A percentile compares a stretch with the other conserved stretches of the same genome.
phyloP scores from a whole-genome alignment of 92 coral and sea anemone genomes.

The Galaxea fascicularis region DNA sequence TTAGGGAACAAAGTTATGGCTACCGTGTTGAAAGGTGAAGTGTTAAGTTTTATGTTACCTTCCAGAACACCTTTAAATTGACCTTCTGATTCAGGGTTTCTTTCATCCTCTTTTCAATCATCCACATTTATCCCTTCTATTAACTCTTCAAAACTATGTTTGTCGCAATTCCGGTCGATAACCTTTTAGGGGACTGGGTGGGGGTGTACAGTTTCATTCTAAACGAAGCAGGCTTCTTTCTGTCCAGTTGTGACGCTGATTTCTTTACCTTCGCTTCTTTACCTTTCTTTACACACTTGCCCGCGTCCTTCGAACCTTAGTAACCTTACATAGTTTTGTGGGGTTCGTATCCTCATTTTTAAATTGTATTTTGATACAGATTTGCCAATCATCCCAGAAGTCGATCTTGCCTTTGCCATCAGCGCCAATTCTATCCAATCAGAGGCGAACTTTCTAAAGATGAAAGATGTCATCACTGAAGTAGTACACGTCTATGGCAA shows the following conservation, averaged over 20 bases:
- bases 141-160: no score
- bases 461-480: slow-evolving; percentile 58
- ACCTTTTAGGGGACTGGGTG: no score
- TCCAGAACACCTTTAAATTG: neutral
- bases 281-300: no score
- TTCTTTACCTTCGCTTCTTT: neutral
- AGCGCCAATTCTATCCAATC: slow-evolving; percentile 73
- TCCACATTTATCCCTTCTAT: neutral
- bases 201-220: no score
- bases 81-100: neutral
- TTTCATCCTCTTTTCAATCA: neutral
- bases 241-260: neutral
- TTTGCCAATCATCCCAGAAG: slow-evolving; percentile 62
- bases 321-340: neutral
- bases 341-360: no score
- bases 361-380: slow-evolving; percentile 26
- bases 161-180: no score
- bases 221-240: neutral
- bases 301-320: no score
- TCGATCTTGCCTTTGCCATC: slow-evolving; percentile 85
- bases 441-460: slow-evolving; percentile 61
- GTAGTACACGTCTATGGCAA: slow-evolving; percentile 69
- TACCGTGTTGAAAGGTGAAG: slow-evolving; percentile 79
- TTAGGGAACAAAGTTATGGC: slow-evolving; percentile 78
- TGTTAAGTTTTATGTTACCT: neutral